Conservation (phyloP, 2,888 invertebrate species). For the Leptopilina syphax region DNA sequence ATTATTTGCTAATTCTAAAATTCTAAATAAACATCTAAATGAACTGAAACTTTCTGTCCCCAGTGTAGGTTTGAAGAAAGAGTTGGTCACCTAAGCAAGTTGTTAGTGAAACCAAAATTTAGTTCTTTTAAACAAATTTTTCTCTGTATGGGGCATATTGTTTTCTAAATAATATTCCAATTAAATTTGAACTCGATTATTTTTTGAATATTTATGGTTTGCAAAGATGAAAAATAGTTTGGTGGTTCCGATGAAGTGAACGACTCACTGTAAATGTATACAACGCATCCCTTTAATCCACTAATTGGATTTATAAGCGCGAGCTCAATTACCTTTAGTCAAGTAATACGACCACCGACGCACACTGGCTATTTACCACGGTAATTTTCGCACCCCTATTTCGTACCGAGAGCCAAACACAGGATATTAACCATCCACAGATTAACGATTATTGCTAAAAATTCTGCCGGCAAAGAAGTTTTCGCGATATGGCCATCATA, state of each 20-base stretch:
- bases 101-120: neutral
- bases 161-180: no score
- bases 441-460: conserved; percentile 59
- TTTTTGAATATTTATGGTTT: neutral
- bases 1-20: no score
- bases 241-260: neutral
- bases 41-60: no score
- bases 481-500: neutral
- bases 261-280: conserved; percentile 50
- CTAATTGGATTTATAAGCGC: conserved; percentile 76
- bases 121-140: no score
- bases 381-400: conserved; percentile 63
- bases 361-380: conserved; percentile 64
- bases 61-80: no score
- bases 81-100: no score
- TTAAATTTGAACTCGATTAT: neutral
- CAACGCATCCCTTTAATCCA: conserved; percentile 71
- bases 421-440: conserved; percentile 60
- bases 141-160: no score
- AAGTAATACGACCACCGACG: conserved; percentile 67
- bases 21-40: no score
- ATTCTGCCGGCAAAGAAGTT: conserved; percentile 37
- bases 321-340: conserved; percentile 75
- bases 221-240: neutral
- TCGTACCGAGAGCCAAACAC: conserved; percentile 54